Conservation (phyloP, 2,113 vertebrate genomes). For the Delphinapterus leucas region DNA sequence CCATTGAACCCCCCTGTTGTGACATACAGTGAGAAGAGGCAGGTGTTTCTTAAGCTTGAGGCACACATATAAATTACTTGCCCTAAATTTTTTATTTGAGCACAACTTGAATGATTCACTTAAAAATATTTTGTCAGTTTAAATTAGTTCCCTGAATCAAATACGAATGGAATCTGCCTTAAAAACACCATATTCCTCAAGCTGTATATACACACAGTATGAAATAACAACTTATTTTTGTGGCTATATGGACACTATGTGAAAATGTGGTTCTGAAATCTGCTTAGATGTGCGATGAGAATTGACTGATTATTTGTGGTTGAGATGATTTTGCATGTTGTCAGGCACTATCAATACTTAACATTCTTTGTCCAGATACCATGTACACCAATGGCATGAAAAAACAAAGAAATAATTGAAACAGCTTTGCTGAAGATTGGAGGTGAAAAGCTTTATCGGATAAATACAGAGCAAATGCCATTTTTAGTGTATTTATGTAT, state of each 20-base stretch:
- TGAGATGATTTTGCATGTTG: not conserved
- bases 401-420: not conserved
- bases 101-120: not conserved
- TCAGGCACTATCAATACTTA: not conserved
- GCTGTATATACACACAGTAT: not conserved
- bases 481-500: not conserved
- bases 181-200: not conserved
- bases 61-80: not conserved
- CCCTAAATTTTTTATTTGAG: conserved; percentile 25
- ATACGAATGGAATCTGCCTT: not conserved
- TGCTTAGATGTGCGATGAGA: not conserved
- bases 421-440: not conserved
- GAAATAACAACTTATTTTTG: not conserved
- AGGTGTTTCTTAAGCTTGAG: conserved; percentile 38
- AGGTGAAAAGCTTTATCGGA: not conserved
- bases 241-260: not conserved
- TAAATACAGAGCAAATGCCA: not conserved
- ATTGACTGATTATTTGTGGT: not conserved
- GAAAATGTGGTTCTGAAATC: not conserved
- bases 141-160: conserved; percentile 5
- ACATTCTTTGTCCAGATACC: not conserved
- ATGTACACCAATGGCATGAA: not conserved
- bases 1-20: not conserved
- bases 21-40: conserved; percentile 30
- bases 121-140: conserved; percentile 16